Base-by-base conservation (phyloP, 2,888 invertebrate species). In the Eilema sororculum region DNA sequence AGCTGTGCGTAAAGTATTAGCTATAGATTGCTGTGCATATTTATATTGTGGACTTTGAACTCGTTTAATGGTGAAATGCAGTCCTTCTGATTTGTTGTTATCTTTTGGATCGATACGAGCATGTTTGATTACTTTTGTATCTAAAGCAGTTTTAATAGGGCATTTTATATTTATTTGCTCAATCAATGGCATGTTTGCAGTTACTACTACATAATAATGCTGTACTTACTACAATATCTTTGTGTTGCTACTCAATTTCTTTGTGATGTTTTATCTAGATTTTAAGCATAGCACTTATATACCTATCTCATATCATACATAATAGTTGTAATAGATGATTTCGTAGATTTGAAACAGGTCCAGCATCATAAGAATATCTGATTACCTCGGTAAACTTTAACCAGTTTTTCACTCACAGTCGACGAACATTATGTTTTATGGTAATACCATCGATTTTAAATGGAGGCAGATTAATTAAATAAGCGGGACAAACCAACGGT, bases 11-110 rank as follows among this genome's bases (percentile, higher is more conserved):
- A 87, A 89, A 90, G 86, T 88, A 87, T 90, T 86, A 79, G 74
- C 79, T 82, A 87, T 88, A 89, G 83, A 87, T 87, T 85, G 85
- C 83, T 91, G 88, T 90, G 89, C 89, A 87, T 89, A 87, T 91
- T 90, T 90, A 90, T 92, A 87, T 88, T 86, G 87, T 93, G 95
- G 94, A 94, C 94, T 95, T 95, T 93, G 94, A 93, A 94, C 95
- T 91, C 91, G 79, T 87, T 86, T 89, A 85, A 91, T 93, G 90
- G 93, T 93, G 88, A 93, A 93, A 91, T 89, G 87, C 86, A 86
- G 87, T 87, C 89, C 84, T 86, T 89, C 79, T 78, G 80, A 83
- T 87, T 84, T 84, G 84, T 85, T 86, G 87, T 88, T 90, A 90
- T 90, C 88, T 84, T 65, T 79, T 76, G 81, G 85, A 92, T 93